Conservation (phyloP, 2,797 vertebrate genomes). For the Sciurus carolinensis region DNA sequence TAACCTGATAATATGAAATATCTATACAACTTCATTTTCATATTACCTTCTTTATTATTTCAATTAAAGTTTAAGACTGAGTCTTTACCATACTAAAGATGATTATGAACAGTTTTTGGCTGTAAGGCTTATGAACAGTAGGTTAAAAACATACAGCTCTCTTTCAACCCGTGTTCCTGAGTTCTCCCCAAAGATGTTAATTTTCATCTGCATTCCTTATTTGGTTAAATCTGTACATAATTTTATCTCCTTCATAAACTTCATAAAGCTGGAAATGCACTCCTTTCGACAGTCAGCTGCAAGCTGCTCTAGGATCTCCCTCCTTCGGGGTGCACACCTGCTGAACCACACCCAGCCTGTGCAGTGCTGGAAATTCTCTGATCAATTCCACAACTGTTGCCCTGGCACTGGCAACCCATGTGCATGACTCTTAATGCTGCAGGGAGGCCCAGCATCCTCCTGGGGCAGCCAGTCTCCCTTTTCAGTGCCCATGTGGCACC, state of each 20-base stretch:
- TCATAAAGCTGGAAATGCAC: neutral
- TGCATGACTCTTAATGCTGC: neutral
- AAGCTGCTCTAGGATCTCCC: neutral
- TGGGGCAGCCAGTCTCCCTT: neutral
- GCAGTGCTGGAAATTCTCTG: neutral
- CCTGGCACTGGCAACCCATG: neutral
- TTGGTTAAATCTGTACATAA: neutral
- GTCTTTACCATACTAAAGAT: neutral
- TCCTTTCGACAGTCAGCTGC: neutral
- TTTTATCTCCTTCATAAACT: slow-evolving; percentile 38
- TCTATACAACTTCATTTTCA: slow-evolving; percentile 5
- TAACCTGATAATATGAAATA: neutral
- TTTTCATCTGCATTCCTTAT: slow-evolving; percentile 43
- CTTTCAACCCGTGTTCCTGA: neutral
- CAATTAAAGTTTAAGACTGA: slow-evolving; percentile 49
- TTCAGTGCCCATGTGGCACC: neutral
- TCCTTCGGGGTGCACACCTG: neutral
- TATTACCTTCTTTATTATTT: slow-evolving; percentile 41
- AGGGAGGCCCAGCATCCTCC: neutral
- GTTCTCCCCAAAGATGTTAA: neutral
- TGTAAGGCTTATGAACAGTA: neutral
- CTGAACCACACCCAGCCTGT: neutral
- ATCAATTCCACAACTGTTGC: slow-evolving; percentile 1
- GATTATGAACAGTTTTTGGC: neutral
- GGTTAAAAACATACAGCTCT: neutral